Conservation (phyloP, 2,797 vertebrate genomes). For the Microchirus variegatus region DNA sequence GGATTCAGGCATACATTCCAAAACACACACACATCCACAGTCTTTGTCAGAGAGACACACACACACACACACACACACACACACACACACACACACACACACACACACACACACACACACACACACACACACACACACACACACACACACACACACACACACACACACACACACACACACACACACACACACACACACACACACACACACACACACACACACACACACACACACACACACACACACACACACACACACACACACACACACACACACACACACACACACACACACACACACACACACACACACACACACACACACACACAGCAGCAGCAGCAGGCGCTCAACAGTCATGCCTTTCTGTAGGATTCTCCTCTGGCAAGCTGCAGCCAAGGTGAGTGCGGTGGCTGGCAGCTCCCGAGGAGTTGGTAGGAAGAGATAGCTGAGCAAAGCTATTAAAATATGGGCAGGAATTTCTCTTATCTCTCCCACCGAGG, state of each 20-base stretch:
- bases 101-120: conserved; percentile 31
- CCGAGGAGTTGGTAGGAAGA: conserved; percentile 83
- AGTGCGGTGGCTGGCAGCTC: conserved; percentile 82
- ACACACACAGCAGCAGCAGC: conserved; percentile 35
- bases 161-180: conserved; percentile 27
- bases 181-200: conserved; percentile 7
- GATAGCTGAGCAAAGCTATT: conserved; percentile 90
- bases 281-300: conserved; percentile 22
- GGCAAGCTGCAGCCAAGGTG: conserved; percentile 85
- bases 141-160: conserved; percentile 24
- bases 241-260: conserved; percentile 16
- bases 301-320: conserved; percentile 10
- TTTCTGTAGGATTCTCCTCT: conserved; percentile 83
- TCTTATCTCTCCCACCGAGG: conserved; percentile 80
- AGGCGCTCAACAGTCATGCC: conserved; percentile 63
- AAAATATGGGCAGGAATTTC: conserved; percentile 87
- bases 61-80: conserved; percentile 18
- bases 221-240: conserved; percentile 10
- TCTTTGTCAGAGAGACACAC: conserved; percentile 6
- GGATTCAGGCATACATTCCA: conserved; percentile 6
- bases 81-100: conserved; percentile 16
- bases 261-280: not conserved
- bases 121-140: conserved; percentile 11
- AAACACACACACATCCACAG: conserved; percentile 10
- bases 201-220: conserved; percentile 33